phyloP scores from a whole-genome alignment of 2,113 vertebrate species.

The Xenus cinereus region DNA sequence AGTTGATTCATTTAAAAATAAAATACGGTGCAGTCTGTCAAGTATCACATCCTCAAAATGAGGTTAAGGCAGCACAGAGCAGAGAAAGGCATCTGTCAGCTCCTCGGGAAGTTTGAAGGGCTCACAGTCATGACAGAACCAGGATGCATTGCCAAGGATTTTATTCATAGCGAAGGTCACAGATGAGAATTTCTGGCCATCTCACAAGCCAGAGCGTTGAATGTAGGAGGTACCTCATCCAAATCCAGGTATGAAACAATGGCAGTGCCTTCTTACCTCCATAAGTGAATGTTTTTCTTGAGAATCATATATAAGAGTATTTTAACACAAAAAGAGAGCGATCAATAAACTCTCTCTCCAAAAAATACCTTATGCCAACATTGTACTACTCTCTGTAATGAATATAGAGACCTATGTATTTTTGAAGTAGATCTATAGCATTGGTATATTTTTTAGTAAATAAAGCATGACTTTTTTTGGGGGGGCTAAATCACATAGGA shows the following conservation, averaged over 20 bases:
- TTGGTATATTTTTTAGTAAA: neutral
- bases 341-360: neutral
- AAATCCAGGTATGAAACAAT: neutral
- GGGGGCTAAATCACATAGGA: fast-evolving
- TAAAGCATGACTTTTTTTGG: neutral
- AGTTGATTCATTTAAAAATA: neutral
- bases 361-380: neutral
- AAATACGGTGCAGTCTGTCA: neutral
- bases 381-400: neutral
- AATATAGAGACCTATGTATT: fast-evolving
- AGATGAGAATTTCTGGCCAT: neutral
- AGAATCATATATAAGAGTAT: neutral
- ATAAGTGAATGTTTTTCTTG: fast-evolving
- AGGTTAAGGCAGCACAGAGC: neutral
- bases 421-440: neutral
- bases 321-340: neutral
- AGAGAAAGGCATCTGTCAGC: neutral
- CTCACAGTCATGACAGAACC: neutral
- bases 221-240: neutral
- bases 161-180: neutral
- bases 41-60: neutral
- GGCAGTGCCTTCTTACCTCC: neutral
- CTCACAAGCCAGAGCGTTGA: neutral
- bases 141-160: neutral
- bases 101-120: neutral